Percentiles rank a stretch among this genome's conserved stretches.
phyloP scores from a whole-genome alignment of 2,797 vertebrate genomes.

The Emydoidea blandingii region DNA sequence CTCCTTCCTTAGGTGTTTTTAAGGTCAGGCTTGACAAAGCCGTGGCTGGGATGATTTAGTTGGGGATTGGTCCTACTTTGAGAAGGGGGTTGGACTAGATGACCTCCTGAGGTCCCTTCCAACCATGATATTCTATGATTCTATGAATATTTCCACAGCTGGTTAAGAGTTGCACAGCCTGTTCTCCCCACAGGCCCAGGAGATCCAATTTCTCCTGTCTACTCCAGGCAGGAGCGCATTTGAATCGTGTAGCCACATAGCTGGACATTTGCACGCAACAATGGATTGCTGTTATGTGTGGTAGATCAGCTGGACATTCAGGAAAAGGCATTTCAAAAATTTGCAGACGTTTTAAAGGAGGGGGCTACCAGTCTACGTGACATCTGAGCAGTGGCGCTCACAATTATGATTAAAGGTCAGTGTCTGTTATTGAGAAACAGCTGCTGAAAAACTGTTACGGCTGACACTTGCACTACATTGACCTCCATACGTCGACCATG shows the following conservation, averaged over 20 bases:
- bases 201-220: neutral
- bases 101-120: no score
- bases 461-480: neutral
- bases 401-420: neutral
- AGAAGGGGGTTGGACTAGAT: no score
- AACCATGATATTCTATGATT: no score
- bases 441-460: neutral
- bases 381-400: neutral
- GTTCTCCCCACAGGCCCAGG: neutral
- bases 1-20: no score
- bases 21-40: no score
- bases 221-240: neutral
- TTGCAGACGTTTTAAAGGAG: neutral
- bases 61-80: no score
- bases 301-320: neutral
- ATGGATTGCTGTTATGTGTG: neutral
- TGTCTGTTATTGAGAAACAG: neutral
- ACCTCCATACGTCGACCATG: neutral
- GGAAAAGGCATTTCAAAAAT: neutral
- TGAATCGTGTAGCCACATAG: neutral
- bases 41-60: no score
- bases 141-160: neutral
- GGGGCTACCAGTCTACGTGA: neutral
- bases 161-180: neutral
- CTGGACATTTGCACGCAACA: neutral